Evolutionary conservation across 1,140 invertebrate species (phyloP).

Genomic region (Trypoxylus dichotomus): DNA sequence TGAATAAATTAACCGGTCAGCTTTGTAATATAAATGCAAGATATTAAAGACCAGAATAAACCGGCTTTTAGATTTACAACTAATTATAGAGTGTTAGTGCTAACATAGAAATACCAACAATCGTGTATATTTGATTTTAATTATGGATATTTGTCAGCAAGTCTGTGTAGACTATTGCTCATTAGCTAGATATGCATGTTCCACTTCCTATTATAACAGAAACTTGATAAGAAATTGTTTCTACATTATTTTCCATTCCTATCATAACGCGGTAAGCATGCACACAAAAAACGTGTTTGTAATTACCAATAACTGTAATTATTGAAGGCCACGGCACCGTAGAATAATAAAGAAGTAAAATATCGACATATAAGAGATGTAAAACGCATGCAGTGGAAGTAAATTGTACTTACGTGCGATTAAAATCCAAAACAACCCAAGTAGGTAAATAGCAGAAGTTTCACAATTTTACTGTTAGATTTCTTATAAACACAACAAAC

Average conservation of each 20-base stretch:
- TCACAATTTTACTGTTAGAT: neutral
- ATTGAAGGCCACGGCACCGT: conserved; percentile 7
- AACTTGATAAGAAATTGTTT: conserved; percentile 12
- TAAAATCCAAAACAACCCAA: conserved; percentile 20
- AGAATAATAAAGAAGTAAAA: conserved; percentile 22
- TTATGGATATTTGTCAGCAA: neutral
- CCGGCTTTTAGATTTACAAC: too few relatives aligned
- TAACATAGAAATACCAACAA: neutral
- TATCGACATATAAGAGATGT: neutral
- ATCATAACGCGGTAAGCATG: conserved; percentile 7
- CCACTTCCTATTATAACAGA: conserved; percentile 17
- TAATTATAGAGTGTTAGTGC: too few relatives aligned
- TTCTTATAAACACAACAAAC: conserved; percentile 5
- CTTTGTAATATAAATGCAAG: too few relatives aligned
- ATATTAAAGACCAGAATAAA: too few relatives aligned
- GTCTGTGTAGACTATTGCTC: neutral
- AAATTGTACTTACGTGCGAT: neutral
- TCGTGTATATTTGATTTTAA: neutral
- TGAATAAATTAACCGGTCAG: too few relatives aligned
- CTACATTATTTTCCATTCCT: conserved; percentile 12
- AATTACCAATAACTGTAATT: conserved; percentile 26
- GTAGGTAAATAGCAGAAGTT: neutral
- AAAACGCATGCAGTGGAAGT: neutral
- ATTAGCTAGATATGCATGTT: neutral
- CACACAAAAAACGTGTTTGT: conserved; percentile 17